These are phyloP conservation scores for Oligia latruncula DNA, from an alignment of 2,888 invertebrate species.

Conservation along the genomic window DNA sequence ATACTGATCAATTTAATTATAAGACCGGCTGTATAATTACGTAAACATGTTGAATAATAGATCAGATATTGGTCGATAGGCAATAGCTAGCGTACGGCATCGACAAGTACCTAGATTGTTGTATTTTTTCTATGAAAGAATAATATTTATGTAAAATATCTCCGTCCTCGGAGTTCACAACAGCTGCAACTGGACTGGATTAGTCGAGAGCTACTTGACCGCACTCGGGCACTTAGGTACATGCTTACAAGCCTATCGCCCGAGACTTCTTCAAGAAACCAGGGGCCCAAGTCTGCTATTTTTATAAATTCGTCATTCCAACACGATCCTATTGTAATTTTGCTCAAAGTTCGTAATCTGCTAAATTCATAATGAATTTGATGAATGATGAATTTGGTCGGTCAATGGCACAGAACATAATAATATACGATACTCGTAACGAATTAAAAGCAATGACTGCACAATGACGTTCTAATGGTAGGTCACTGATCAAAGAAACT, in stretches of 20 bases:
- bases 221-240: not conserved
- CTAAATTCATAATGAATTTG: too few relatives aligned
- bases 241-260: not conserved
- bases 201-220: not conserved
- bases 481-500: too few relatives aligned
- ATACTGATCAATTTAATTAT: conserved; percentile 39
- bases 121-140: not conserved
- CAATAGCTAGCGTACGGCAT: not conserved
- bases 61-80: not conserved
- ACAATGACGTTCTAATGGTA: too few relatives aligned
- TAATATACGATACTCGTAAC: too few relatives aligned
- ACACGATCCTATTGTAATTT: too few relatives aligned
- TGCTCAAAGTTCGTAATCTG: too few relatives aligned
- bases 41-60: conserved; percentile 9
- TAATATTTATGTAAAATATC: not conserved
- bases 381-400: too few relatives aligned
- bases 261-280: not conserved
- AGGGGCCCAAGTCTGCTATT: too few relatives aligned
- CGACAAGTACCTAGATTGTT: not conserved
- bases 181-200: not conserved
- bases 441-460: too few relatives aligned
- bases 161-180: not conserved
- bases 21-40: conserved; percentile 11
- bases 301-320: too few relatives aligned
- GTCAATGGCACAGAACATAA: too few relatives aligned